Base-by-base conservation (phyloP, 37 sponge, comb jelly and placozoan genomes). In the Cladorhizidae sp. region DNA sequence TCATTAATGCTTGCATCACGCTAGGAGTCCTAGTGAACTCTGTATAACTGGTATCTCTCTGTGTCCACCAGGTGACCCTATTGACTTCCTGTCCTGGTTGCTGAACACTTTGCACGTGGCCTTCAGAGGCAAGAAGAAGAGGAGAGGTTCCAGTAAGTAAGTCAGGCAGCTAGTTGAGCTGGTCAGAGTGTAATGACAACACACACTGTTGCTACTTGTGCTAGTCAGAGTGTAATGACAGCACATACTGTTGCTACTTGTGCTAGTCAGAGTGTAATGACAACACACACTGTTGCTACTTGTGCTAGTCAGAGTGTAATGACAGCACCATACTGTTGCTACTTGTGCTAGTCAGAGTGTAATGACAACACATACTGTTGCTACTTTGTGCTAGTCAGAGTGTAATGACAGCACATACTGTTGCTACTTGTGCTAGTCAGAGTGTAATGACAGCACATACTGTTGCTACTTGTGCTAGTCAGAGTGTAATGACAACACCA, bases 51-150 rank as follows among this genome's bases (percentile, higher is more conserved):
- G n/a, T n/a, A n/a, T n/a, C n/a, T n/a, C n/a, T n/a, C n/a, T n/a
- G 67, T 65, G 31, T 68, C 3, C 41, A 21, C 52, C 72, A 94
- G 98, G 98, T 76, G 95, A 98, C 62, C 88, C 99, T 0, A 70
- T 98, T 39, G 95, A 95, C n/a, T 98, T 96, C 67, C 84, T 98
- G 20, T 86, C 93, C 11, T 98, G 99, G 99, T 62, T 98, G 72
- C 68, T 98, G 36, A 93, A 98, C 78, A 85, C 92, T 1, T 88
- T 98, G 0, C 99, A 98, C 67, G 50, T 58, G 31, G 92, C 95
- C 22, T 71, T 98, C 37, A 82, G 91, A 23, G 93, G 81, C 57
- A 82, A 42, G n/a, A 88, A 74, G 85, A 83, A 79, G 42, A 45
- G 49, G 31, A 12, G 15, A 26, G 63, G 56, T 23, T 57, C 42